Evolutionary conservation across 2,113 vertebrate species (phyloP).

Genomic region (Phasianus colchicus): DNA sequence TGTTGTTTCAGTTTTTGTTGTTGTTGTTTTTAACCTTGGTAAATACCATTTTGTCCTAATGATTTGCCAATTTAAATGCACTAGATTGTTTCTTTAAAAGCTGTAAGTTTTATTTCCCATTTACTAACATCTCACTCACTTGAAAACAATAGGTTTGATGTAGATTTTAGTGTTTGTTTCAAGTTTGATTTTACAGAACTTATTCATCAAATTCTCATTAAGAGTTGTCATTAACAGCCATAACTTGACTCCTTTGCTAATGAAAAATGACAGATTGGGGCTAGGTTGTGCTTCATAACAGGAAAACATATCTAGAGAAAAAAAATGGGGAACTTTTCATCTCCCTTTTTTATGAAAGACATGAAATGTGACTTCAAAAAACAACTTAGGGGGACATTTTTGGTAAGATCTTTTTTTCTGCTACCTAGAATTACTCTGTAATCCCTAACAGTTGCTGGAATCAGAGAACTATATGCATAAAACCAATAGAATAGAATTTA

Average conservation of each 20-base stretch:
- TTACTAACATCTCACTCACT: neutral
- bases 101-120: neutral
- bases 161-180: slow-evolving; percentile 1
- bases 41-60: neutral
- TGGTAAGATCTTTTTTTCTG: neutral
- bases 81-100: neutral
- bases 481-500: neutral
- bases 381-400: neutral
- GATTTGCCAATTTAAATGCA: neutral
- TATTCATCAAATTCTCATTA: slow-evolving; percentile 23
- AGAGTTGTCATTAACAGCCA: slow-evolving; percentile 5
- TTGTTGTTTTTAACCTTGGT: neutral
- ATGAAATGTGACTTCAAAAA: neutral
- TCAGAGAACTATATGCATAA: neutral
- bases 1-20: too few relatives aligned
- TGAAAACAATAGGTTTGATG: neutral
- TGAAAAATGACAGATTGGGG: slow-evolving; percentile 38
- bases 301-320: neutral
- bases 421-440: neutral
- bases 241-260: slow-evolving; percentile 26
- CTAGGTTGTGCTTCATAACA: neutral
- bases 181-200: slow-evolving; percentile 11
- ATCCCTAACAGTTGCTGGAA: neutral
- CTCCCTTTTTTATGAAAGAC: neutral
- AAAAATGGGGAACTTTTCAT: neutral